These are phyloP conservation scores for Turritopsis rubra DNA, from an alignment of 30 jellyfish, hydroid and myxozoan species.

Conservation along the genomic window DNA sequence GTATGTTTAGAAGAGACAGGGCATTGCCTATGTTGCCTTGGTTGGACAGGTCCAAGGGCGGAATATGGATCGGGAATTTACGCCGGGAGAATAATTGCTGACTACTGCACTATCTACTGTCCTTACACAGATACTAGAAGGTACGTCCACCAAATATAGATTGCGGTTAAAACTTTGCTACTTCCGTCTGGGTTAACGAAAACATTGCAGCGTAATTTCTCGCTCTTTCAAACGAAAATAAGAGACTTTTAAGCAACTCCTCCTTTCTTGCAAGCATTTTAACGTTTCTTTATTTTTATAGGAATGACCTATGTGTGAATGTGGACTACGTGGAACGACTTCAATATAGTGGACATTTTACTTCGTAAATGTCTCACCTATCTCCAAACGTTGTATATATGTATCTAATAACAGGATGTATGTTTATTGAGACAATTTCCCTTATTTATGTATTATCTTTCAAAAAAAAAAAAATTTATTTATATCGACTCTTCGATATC, in stretches of 20 bases:
- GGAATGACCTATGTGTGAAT: not conserved
- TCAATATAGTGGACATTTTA: not conserved
- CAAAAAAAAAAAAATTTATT: too few relatives aligned
- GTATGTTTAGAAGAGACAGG: conserved; percentile 21
- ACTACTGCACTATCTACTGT: conserved; percentile 4
- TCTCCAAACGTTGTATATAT: not conserved
- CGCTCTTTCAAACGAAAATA: too few relatives aligned
- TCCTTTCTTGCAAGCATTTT: too few relatives aligned
- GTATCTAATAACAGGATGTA: not conserved
- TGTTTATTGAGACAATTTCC: not conserved
- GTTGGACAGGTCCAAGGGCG: conserved; percentile 37
- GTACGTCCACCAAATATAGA: not conserved
- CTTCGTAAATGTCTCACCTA: not conserved
- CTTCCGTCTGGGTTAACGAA: too few relatives aligned
- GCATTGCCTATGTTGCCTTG: conserved; percentile 29
- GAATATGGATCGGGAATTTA: not conserved
- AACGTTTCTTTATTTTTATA: not conserved
- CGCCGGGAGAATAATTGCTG: conserved; percentile 11
- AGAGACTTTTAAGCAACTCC: too few relatives aligned
- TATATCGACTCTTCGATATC: not conserved
- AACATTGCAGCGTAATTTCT: too few relatives aligned
- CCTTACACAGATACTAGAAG: conserved; percentile 2
- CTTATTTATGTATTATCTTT: not conserved
- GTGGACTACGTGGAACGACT: conserved; percentile 1
- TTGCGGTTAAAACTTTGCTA: not conserved